A percentile compares a stretch with the other conserved stretches of the same genome.
Evolutionary conservation across 1,140 invertebrate genomes (phyloP).

Genomic region (Lethrus apterus): DNA sequence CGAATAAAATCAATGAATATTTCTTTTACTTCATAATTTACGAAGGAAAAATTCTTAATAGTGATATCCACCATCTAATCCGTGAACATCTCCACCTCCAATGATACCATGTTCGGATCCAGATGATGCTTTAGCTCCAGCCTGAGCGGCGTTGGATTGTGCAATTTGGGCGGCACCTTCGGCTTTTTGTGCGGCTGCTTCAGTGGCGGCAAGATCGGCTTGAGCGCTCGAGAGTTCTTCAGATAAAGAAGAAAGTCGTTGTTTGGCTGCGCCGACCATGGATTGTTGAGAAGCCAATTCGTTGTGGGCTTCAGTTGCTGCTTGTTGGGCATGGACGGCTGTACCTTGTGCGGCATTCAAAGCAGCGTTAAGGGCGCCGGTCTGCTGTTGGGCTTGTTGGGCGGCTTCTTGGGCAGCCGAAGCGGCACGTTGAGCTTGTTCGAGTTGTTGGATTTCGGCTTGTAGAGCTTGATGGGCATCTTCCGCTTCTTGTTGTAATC

Average conservation of each 20-base stretch:
- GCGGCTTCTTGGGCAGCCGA: constrained; percentile 8
- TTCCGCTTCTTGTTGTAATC: constrained; percentile 3
- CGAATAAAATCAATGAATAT: too few species aligned
- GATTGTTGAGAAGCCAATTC: constrained; percentile 10
- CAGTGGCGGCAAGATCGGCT: constrained; percentile 8
- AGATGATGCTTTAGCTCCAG: constrained; percentile 3
- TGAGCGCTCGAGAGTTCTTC: neutral
- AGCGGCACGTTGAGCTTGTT: constrained; percentile 10
- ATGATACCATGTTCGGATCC: neutral
- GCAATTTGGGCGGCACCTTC: constrained; percentile 10
- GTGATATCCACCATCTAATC: neutral
- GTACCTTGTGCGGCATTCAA: constrained; percentile 10
- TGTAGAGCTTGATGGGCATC: constrained; percentile 9
- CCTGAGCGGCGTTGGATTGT: constrained; percentile 11
- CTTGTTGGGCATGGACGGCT: constrained; percentile 7
- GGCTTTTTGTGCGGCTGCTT: constrained; percentile 13
- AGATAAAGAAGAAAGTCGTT: constrained; percentile 10
- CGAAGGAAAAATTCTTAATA: too few species aligned
- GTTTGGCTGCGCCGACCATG: constrained; percentile 12
- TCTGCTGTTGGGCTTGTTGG: constrained; percentile 8
- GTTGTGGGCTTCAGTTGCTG: constrained; percentile 1
- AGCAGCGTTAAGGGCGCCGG: constrained; percentile 7
- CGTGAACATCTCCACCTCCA: neutral
- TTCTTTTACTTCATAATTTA: too few species aligned
- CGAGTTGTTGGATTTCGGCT: constrained; percentile 9